phyloP scores from a whole-genome alignment of 1,140 invertebrate species.

The Periplaneta americana region DNA sequence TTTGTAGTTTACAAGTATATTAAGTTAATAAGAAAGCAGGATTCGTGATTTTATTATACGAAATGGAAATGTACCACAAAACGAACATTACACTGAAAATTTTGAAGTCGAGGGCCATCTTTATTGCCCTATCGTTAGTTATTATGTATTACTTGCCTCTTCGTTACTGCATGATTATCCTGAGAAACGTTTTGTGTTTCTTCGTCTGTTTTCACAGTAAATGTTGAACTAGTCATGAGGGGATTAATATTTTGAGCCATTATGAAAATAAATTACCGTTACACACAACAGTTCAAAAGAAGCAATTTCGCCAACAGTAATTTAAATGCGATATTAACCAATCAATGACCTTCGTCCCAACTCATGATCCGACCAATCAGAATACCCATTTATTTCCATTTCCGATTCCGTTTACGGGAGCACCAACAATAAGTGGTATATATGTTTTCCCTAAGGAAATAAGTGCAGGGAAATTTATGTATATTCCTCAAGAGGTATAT shows the following conservation, averaged over 20 bases:
- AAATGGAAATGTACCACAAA: neutral
- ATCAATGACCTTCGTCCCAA: neutral
- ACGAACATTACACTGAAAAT: neutral
- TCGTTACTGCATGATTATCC: conserved; percentile 80
- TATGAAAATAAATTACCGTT: conserved; percentile 20
- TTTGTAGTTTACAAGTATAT: too few species aligned
- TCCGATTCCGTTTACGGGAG: neutral
- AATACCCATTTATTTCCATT: neutral
- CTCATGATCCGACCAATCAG: neutral
- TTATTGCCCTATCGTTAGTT: neutral
- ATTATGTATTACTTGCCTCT: conserved; percentile 53
- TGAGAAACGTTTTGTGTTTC: conserved; percentile 62
- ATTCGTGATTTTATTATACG: too few species aligned
- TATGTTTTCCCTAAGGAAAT: too few species aligned
- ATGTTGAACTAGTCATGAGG: conserved; percentile 57
- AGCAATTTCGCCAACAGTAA: neutral
- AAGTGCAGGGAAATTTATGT: too few species aligned
- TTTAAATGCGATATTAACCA: conserved; percentile 1
- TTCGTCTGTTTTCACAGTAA: conserved; percentile 63
- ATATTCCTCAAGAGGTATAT: too few species aligned
- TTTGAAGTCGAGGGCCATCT: neutral
- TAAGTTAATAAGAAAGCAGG: neutral
- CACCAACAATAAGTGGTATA: too few species aligned
- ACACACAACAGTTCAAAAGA: neutral
- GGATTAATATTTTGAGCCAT: conserved; percentile 85